Base-by-base conservation (phyloP, 2,797 vertebrate species). In the Rhinatrema bivittatum region DNA sequence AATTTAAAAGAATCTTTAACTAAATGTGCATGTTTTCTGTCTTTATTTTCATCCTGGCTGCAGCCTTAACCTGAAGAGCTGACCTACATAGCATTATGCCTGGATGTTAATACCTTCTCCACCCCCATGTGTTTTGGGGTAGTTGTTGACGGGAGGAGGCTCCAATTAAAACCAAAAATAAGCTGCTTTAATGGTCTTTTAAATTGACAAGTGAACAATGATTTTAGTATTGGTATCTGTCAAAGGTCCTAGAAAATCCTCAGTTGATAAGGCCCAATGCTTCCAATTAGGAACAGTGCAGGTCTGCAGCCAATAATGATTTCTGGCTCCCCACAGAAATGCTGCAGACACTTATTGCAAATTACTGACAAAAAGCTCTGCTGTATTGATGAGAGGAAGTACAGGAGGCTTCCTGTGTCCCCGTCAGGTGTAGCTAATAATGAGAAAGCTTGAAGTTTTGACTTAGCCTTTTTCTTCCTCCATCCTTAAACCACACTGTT, bases 171-270 rank as follows among this genome's bases (percentile, higher is more conserved):
- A 89, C 82, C 84, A 87, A 90, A 85, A 94, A 91, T 87, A 88
- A 91, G 85, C 87, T 86, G 84, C 88, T 94, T 91, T 95, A 96
- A 90, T 87, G 74, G 91, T 87, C 90, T 95, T 91, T 97, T 95
- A 94, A 94, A 98, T 96, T 98, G 95, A 98, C 94, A 97, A 91
- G 86, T 83, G 90, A 91, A 92, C 92, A 97, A 93, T 94, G 93
- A 97, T 98, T 97, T 97, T 90, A 78, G 87, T 92, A 96, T 94
- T 86, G 92, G 91, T 92, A 91, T 89, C 93, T 96, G 94, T 98
- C 94, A 97, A 91, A 94, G 91, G 91, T 91, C 88, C 86, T 62
- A 68, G 90, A 89, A 96, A 98, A 96, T 89, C 91, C 87, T 84
- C 84, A 61, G 81, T 84, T 98, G 94, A 98, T 97, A 91, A 94